Conservation (phyloP, 1,140 invertebrate species). For the Atopsyche davidsoni region DNA sequence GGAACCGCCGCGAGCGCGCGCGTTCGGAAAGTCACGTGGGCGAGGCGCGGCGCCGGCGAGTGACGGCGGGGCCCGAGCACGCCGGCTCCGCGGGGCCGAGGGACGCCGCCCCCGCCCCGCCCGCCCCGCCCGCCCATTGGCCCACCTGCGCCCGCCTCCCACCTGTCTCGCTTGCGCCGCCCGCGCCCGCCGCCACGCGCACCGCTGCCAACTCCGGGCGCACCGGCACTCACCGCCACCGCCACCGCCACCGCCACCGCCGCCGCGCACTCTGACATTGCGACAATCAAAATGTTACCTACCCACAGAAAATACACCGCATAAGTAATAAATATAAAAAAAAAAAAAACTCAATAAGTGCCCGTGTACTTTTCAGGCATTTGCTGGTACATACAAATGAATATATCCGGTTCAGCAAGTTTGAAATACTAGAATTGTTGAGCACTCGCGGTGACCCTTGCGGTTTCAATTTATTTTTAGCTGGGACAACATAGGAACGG, state of each 20-base stretch:
- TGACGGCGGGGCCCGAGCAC: not conserved
- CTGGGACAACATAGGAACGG: too few species aligned
- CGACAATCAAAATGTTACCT: not conserved
- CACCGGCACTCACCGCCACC: conserved; percentile 4
- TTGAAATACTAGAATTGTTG: too few species aligned
- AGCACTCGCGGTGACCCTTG: too few species aligned
- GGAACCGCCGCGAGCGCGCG: conserved; percentile 5
- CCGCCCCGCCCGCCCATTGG: conserved; percentile 12
- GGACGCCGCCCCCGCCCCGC: conserved; percentile 10
- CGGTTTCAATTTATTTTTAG: too few species aligned
- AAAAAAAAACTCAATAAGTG: too few species aligned
- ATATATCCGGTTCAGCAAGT: too few species aligned
- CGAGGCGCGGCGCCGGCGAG: not conserved
- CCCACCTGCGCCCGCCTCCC: conserved; percentile 7
- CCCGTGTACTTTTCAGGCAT: too few species aligned
- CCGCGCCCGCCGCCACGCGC: conserved; percentile 4
- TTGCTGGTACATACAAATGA: too few species aligned
- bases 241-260: conserved; percentile 12
- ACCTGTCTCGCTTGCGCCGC: conserved; percentile 1
- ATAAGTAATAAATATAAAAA: too few species aligned
- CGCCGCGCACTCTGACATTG: not conserved
- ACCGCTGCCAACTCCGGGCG: conserved; percentile 4
- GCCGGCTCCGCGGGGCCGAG: conserved; percentile 5
- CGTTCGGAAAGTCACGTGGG: conserved; percentile 1
- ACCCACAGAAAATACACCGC: too few species aligned